Percentiles rank a stretch among this genome's conserved stretches.
phyloP scores from a whole-genome alignment of 2,113 vertebrate genomes.

The Oxygymnocypris stewartii region DNA sequence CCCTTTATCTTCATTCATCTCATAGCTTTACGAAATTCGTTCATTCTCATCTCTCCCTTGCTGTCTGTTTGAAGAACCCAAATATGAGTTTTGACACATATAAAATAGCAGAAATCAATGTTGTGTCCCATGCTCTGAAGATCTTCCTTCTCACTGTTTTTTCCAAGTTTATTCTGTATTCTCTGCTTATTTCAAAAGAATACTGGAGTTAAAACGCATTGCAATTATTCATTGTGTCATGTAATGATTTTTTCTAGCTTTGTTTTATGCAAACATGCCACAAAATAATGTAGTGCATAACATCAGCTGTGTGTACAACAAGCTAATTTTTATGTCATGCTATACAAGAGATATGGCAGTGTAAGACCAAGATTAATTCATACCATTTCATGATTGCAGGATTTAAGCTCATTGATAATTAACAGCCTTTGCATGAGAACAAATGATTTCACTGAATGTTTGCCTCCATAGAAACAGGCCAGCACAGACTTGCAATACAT shows the following conservation, averaged over 20 bases:
- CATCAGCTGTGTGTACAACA: neutral
- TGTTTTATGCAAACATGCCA: neutral
- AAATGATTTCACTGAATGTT: neutral
- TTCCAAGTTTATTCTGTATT: neutral
- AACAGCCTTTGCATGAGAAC: slow-evolving; percentile 5
- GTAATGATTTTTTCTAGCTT: neutral
- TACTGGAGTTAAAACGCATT: neutral
- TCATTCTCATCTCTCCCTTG: neutral
- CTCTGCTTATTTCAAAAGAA: neutral
- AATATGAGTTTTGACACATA: slow-evolving; percentile 19
- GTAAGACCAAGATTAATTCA: neutral
- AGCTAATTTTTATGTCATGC: neutral
- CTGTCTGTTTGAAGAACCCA: neutral
- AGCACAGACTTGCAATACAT: neutral
- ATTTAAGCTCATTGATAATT: neutral
- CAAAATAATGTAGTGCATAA: neutral
- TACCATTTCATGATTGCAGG: neutral
- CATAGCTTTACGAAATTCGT: neutral
- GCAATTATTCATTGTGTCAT: neutral
- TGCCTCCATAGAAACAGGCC: neutral
- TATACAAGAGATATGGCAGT: neutral
- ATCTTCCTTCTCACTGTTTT: neutral
- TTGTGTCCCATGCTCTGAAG: slow-evolving; percentile 17
- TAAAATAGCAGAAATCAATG: slow-evolving; percentile 9
- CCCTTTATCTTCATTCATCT: slow-evolving; percentile 12